A percentile compares a stretch with the other conserved stretches of the same genome.
These are phyloP conservation scores for Gasteruption jaculator DNA, from an alignment of 2,888 invertebrate genomes.

Conservation along the genomic window DNA sequence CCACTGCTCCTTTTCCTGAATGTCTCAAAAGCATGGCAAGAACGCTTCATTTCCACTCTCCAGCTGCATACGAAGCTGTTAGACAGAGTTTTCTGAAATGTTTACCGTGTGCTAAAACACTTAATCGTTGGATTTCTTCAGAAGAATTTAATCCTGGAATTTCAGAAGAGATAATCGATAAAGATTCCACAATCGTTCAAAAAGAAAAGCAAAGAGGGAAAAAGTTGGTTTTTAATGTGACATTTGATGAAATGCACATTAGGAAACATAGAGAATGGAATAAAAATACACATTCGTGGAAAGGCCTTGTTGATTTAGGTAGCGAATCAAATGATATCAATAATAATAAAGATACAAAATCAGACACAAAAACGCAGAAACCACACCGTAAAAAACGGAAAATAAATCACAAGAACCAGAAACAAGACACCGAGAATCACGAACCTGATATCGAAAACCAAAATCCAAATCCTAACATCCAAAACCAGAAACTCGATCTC, in stretches of 20 bases:
- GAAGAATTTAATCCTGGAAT: constrained; percentile 17
- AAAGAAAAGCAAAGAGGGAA: constrained; percentile 3
- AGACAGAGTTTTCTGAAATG: constrained; percentile 15
- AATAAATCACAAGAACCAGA: neutral
- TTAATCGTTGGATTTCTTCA: constrained; percentile 12
- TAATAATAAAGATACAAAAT: neutral
- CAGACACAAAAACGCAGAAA: neutral
- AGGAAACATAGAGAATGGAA: constrained; percentile 7
- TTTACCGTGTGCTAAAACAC: constrained; percentile 14
- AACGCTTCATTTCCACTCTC: constrained; percentile 18
- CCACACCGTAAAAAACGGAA: constrained; percentile 1
- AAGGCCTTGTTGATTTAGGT: constrained; percentile 9
- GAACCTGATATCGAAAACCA: constrained; percentile 1
- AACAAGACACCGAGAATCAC: neutral
- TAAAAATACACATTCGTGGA: constrained; percentile 7
- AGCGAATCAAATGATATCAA: neutral
- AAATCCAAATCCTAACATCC: too few species aligned
- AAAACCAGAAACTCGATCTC: too few species aligned
- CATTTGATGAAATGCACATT: constrained; percentile 12
- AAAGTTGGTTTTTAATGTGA: constrained; percentile 7
- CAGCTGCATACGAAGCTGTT: constrained; percentile 15
- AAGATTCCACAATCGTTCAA: constrained; percentile 7
- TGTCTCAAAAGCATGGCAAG: constrained; percentile 18
- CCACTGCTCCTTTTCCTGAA: constrained; percentile 15
- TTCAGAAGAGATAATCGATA: constrained; percentile 9